Base-by-base conservation (phyloP, 1,140 invertebrate species). In the Ooceraea biroi region DNA sequence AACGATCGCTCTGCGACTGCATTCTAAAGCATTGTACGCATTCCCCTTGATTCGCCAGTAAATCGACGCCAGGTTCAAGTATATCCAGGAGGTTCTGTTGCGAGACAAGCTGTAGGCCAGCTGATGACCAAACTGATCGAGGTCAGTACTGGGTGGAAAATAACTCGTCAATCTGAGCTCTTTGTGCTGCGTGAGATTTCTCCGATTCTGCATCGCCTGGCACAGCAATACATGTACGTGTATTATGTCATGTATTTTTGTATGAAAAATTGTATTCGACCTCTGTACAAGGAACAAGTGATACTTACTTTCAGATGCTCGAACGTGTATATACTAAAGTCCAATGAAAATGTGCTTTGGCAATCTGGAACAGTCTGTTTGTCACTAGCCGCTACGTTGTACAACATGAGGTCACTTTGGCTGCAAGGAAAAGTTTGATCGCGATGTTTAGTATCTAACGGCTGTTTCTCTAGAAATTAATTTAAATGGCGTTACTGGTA, bases 21-120 rank as follows among this genome's bases (percentile, higher is more conserved):
- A 98, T 91, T 98, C 97, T 66, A 98, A 94, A 11, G 97, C 97
- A 91, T 97, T 96, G 41, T 96, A 95, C 10, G 97, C 96, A 91
- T 98, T 95, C 36, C 98, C 98, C 90, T 96, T 96, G 1, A 97
- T 96, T 68, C 97, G 95, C 98, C 97, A 98, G 94, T 97, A 98
- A 76, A 98, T 96, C 17, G 97, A 96, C 58, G 97, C 97, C 90
- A 98, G 95, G 91, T 98, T 97, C 90, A 98, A 97, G 90, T 98
- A 96, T 22, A 98, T 94, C 98, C 98, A 98, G 0, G 97, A 98
- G 1, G 96, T 96, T 58, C 95, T 96, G 92, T 98, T 98, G 91
- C 95, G 95, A 74, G 94, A 91, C 11, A 98, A 94, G 19, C 96
- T 96, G 78, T 95, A 94, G 30, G 96, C 95, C 72, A 97, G 95